Base-by-base conservation (phyloP, 2,797 vertebrate species). In the Uromys caudimaculatus region DNA sequence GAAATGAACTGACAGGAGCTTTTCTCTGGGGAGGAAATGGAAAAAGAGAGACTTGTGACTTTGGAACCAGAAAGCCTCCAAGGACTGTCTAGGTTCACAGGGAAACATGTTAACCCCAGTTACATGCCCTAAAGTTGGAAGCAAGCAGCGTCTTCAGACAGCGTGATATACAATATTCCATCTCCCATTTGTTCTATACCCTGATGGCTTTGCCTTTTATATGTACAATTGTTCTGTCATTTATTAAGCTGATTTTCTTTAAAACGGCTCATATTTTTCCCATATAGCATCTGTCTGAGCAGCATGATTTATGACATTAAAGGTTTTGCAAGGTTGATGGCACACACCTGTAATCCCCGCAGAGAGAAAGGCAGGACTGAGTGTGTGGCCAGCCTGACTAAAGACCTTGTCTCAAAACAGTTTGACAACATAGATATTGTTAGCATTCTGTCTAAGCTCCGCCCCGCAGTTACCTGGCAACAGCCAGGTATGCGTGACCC, bases 1-100 rank as follows among this genome's bases (percentile, higher is more conserved):
- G 71, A 94, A 71, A 81, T 50, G 76, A 93, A 75, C 12, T 27
- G 47, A 88, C 10, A 29, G 50, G 5, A 58, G 92, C 35, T 71
- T 92, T 96, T 82, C 73, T 47, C 19, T 2, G 23, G 19, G 73
- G 41, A 88, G n/a, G 38, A 91, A 94, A 88, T 81, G 29, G 17
- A 60, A 54, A 47, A 19, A 92, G 79, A 85, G 35, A 87, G 21
- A 10, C 29, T 47, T 50, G 32, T 27, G 58, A 32, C 27, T 93
- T 91, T 38, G 89, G 50, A 89, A 88, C 8, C 6, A 78, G 58
- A 90, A 92, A 41, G 2, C 71, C 24, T 54, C 32, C 62, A 50
- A 54, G 41, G 47, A 35, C 44, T 82, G 69, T 67, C 62, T 67
- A 71, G 35, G 81, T 56, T 56, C 54, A 13, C n/a, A 7, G 76